Evolutionary conservation across 2,797 vertebrate species (phyloP).

Genomic region (Chelon labrosus): DNA sequence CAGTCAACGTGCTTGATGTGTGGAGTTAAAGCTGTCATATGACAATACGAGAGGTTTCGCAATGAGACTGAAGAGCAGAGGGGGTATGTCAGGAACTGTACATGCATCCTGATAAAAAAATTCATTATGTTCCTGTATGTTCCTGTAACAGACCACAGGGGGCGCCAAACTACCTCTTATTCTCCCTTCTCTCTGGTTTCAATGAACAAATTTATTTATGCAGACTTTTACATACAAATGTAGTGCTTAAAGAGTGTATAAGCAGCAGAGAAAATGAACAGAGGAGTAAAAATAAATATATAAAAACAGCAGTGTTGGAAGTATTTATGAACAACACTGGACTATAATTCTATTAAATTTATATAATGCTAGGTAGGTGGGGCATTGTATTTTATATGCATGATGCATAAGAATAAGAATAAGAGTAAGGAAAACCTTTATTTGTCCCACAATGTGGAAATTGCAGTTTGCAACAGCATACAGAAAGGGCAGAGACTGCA

Average conservation of each 20-base stretch:
- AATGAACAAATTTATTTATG: no score
- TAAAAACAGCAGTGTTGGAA: background rate
- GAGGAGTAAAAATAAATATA: background rate
- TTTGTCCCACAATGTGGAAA: no score
- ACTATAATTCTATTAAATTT: no score
- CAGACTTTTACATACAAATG: background rate
- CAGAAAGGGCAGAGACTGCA: no score
- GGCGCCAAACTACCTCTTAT: conserved; percentile 16
- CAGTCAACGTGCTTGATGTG: background rate
- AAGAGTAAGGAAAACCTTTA: no score
- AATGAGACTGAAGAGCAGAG: background rate
- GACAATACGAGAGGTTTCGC: background rate
- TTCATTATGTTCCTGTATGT: conserved; percentile 38
- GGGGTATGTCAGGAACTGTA: background rate
- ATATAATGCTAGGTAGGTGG: background rate
- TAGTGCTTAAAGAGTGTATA: background rate
- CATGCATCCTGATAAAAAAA: conserved; percentile 17
- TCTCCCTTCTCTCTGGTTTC: no score
- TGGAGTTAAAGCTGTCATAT: background rate
- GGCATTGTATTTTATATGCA: no score
- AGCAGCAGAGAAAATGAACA: background rate
- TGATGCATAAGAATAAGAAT: no score
- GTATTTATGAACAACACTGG: no score
- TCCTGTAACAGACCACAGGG: conserved; percentile 17
- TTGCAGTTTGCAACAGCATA: no score